Evolutionary conservation across 2,888 invertebrate genomes (phyloP).

Genomic region (Cerastis leucographa): DNA sequence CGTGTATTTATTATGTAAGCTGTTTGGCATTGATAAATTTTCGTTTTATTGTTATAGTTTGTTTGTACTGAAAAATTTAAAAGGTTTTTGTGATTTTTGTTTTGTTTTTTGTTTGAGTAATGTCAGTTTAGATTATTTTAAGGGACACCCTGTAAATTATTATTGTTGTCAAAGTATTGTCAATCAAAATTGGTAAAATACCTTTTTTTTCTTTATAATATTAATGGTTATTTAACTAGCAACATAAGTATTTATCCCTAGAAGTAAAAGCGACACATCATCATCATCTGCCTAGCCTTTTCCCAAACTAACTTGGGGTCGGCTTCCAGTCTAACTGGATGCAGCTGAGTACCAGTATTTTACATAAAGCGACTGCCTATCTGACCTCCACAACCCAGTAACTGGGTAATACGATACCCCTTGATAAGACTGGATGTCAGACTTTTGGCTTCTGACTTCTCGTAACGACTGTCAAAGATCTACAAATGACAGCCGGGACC

Average conservation of each 20-base stretch:
- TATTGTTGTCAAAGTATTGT: neutral
- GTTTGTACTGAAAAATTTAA: constrained; percentile 11
- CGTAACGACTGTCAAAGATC: too few relatives aligned
- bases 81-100: neutral
- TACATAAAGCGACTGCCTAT: too few relatives aligned
- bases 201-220: neutral
- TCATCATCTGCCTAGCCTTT: too few relatives aligned
- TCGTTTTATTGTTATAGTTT: constrained; percentile 46
- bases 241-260: neutral
- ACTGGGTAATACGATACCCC: too few relatives aligned
- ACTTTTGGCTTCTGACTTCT: too few relatives aligned
- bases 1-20: constrained; percentile 37
- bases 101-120: constrained; percentile 10
- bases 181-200: neutral
- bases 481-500: too few relatives aligned
- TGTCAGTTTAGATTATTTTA: neutral
- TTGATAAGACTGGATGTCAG: too few relatives aligned
- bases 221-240: too few relatives aligned
- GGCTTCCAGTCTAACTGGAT: too few relatives aligned
- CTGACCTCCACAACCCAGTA: too few relatives aligned
- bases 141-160: neutral
- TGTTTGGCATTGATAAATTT: constrained; percentile 36
- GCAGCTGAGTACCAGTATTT: too few relatives aligned
- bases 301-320: too few relatives aligned
- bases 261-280: neutral